A percentile compares a stretch with the other conserved stretches of the same genome.
Evolutionary conservation across 2,113 vertebrate species (phyloP).

Genomic region (Melanocharis versteri): DNA sequence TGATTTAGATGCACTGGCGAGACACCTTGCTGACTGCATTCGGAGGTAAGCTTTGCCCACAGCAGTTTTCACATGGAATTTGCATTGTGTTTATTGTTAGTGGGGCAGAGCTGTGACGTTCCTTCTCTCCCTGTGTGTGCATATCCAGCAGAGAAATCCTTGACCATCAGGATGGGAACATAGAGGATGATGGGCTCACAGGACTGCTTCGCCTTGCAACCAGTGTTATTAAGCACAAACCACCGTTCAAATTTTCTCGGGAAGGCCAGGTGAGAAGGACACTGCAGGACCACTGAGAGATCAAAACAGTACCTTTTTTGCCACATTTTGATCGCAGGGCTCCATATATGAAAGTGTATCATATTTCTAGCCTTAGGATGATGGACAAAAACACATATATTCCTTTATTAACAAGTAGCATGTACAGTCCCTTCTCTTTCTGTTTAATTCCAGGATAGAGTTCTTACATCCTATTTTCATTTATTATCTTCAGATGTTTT

Average conservation of each 20-base stretch:
- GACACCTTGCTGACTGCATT: constrained; percentile 97
- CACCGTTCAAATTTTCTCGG: constrained; percentile 95
- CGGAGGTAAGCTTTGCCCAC: constrained; percentile 80
- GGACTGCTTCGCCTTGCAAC: constrained; percentile 92
- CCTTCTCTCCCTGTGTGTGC: background rate
- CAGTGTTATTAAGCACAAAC: constrained; percentile 97
- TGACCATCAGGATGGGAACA: constrained; percentile 92
- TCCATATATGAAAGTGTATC: accelerated
- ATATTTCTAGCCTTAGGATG: background rate
- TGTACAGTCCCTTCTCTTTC: background rate
- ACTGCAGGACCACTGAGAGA: background rate
- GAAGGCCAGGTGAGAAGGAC: constrained; percentile 84
- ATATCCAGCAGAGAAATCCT: constrained; percentile 89
- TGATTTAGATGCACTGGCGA: constrained; percentile 93
- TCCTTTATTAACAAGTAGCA: background rate
- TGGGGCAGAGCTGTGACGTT: background rate
- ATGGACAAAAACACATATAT: background rate
- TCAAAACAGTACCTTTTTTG: background rate
- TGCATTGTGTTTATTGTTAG: background rate
- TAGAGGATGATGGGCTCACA: constrained; percentile 95
- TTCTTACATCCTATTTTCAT: background rate
- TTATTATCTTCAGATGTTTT: background rate
- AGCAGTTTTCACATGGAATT: background rate
- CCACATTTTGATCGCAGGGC: background rate
- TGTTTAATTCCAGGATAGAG: background rate